Evolutionary conservation across 1,140 invertebrate genomes (phyloP), one percentile per base, ranked within the genome.

Genomic region (Agrypnia vestita): DNA sequence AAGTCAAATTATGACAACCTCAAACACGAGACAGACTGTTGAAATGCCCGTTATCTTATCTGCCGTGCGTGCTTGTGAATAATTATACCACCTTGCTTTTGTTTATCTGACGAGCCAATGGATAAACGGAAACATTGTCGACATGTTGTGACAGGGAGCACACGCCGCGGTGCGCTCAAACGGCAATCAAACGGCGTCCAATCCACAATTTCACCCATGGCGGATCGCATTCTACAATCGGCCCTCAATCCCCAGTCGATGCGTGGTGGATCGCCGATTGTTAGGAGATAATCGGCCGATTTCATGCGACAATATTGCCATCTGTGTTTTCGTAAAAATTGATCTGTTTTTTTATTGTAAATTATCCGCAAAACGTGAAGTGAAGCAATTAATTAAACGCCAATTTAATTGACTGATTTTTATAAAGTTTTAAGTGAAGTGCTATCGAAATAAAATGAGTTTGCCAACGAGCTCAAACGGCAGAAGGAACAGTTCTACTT

Each of bases 11-110:
- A 51, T 51, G 1, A 12, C 49, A 35, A 1, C 11, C 49, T 3
- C 8, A 51, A 13, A 51, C 11, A 51, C 8, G 25, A 51, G 49
- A 13, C 49, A 15, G 11, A 51, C 49, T 51, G 49, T 4, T 15
- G 49, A 51, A 51, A 51, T n/a, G n/a, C n/a, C n/a, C n/a, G 49
- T 51, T 51, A 51, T 51, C 49, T 51, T 51, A 51, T 51, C 49
- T 51, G 11, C 49, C 49, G 8, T 51, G 49, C n/a, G 49, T 12
- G n/a, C n/a, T 51, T 51, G 8, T 51, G 49, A 51, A 51, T 35
- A 35, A 35, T 35, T 35, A 35, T 35, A 35, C 25, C 25, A 35
- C 25, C 25, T 35, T 6, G 25, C 25, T 35, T 35, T 35, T 3
- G 6, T 35, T 35, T 35, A 35, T 51, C 49, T 51, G 49, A 51